Percentiles rank a stretch among this genome's conserved stretches.
These are phyloP conservation scores for Chionodraco myersi DNA, from an alignment of 2,113 vertebrate genomes.

Conservation along the genomic window DNA sequence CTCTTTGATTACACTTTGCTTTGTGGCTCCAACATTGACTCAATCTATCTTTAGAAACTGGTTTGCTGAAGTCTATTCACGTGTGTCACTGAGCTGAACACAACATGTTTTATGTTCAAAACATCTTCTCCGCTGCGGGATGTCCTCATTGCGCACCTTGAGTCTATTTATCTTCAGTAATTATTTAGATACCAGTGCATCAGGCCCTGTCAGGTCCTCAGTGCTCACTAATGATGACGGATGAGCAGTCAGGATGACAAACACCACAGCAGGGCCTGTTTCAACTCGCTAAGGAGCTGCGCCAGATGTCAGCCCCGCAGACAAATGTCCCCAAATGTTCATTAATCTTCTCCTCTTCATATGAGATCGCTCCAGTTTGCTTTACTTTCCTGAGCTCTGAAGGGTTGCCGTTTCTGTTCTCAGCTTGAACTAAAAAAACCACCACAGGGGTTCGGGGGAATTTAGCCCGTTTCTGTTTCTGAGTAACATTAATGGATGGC, in stretches of 20 bases:
- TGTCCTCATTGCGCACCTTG: constrained; percentile 39
- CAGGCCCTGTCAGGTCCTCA: constrained; percentile 56
- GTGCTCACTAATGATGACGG: constrained; percentile 80
- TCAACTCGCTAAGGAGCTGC: constrained; percentile 70
- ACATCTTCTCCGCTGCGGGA: constrained; percentile 11
- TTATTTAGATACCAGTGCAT: constrained; percentile 72
- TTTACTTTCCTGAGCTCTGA: neutral
- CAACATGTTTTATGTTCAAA: neutral
- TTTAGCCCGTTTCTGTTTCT: no score
- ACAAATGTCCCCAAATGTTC: constrained; percentile 65
- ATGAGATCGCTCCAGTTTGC: neutral
- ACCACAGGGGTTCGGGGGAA: no score
- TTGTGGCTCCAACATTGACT: constrained; percentile 45
- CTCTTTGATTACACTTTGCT: constrained; percentile 48
- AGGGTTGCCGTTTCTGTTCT: neutral
- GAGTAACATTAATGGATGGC: neutral
- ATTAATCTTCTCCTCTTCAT: constrained; percentile 57
- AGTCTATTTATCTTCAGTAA: constrained; percentile 74
- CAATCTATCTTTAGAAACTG: constrained; percentile 20
- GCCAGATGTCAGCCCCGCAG: constrained; percentile 72
- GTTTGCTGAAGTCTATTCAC: constrained; percentile 11
- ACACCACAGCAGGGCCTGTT: constrained; percentile 77
- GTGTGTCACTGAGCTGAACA: neutral
- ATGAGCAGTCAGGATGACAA: constrained; percentile 78
- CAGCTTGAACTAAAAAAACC: no score